Conservation (phyloP, 2,113 vertebrate species). For the Chaenogobius annularis region DNA sequence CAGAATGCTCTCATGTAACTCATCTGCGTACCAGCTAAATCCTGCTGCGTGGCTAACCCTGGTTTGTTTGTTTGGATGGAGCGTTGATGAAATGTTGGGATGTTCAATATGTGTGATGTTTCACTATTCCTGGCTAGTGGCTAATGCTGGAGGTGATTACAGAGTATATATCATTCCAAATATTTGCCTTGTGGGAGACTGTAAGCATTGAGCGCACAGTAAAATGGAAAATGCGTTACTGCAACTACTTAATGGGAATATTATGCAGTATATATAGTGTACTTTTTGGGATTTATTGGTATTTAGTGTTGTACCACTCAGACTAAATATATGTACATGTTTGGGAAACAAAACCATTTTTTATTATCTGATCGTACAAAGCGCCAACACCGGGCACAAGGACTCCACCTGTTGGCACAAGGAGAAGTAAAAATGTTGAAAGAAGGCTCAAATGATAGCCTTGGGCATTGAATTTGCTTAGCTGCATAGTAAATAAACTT, state of each 20-base stretch:
- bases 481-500: no score
- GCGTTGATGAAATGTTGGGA: constrained; percentile 55
- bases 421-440: no score
- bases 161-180: constrained; percentile 45
- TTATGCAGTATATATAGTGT: no score
- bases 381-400: no score
- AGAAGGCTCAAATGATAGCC: no score
- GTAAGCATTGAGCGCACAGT: constrained; percentile 22
- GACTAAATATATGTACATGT: no score
- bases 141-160: constrained; percentile 54
- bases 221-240: constrained; percentile 37
- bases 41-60: constrained; percentile 42
- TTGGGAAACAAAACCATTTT: no score
- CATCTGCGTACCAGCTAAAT: constrained; percentile 29
- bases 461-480: no score
- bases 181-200: constrained; percentile 42
- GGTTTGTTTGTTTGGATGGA: constrained; percentile 52
- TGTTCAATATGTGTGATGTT: constrained; percentile 66
- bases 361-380: no score
- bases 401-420: no score
- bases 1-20: constrained; percentile 36
- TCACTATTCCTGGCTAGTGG: constrained; percentile 46
- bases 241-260: background rate
- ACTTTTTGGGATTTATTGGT: no score
- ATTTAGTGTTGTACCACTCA: no score